A percentile compares a stretch with the other conserved stretches of the same genome.
phyloP scores from a whole-genome alignment of 2,113 vertebrate species.

The Epinephelus cyanopodus region DNA sequence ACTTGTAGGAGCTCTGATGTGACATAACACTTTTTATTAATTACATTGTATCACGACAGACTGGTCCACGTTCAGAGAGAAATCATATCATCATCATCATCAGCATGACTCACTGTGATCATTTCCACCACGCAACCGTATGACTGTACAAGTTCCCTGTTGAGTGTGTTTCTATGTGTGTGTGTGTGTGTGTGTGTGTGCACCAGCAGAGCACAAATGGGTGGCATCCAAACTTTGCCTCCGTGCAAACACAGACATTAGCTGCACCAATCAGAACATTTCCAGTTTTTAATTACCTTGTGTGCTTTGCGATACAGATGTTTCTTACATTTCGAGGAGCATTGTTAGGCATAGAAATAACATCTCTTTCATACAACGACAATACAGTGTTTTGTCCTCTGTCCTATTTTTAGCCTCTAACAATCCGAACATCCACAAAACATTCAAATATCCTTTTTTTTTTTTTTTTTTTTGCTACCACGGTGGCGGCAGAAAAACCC shows the following conservation, averaged over 20 bases:
- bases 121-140: constrained; percentile 50
- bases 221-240: not conserved
- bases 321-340: constrained; percentile 41
- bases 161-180: constrained; percentile 38
- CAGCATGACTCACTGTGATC: constrained; percentile 53
- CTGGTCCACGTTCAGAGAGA: constrained; percentile 89
- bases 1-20: constrained; percentile 81
- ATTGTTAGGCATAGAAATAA: constrained; percentile 41
- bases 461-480: constrained; percentile 14
- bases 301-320: constrained; percentile 65
- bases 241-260: constrained; percentile 51
- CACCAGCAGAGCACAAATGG: constrained; percentile 28
- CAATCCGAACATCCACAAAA: constrained; percentile 32
- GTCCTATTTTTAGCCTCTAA: constrained; percentile 26
- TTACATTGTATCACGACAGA: constrained; percentile 96
- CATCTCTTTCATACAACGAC: constrained; percentile 30
- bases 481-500: constrained; percentile 9
- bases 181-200: constrained; percentile 40
- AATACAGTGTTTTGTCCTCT: constrained; percentile 10
- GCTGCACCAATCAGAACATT: constrained; percentile 31
- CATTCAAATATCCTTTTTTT: constrained; percentile 3
- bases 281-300: constrained; percentile 58
- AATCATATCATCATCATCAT: constrained; percentile 78
- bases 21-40: constrained; percentile 95
- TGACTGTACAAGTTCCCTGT: constrained; percentile 54